phyloP scores from a whole-genome alignment of 2,888 invertebrate species.

The Augochlorella aurata region DNA sequence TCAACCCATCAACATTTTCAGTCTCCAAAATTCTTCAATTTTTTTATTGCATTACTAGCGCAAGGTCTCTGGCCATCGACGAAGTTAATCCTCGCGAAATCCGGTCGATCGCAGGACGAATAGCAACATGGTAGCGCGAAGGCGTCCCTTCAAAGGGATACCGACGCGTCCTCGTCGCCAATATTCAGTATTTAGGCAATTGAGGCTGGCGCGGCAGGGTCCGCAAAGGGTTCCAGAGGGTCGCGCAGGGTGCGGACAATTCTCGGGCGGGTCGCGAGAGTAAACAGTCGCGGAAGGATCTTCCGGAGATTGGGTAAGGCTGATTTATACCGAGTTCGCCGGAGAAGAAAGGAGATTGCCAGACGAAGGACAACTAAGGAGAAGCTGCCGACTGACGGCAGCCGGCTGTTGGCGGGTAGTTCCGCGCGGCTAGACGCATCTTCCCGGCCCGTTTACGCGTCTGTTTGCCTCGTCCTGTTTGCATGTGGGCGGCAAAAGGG shows the following conservation, averaged over 20 bases:
- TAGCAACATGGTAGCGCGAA: not conserved
- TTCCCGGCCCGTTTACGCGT: slow-evolving; percentile 43
- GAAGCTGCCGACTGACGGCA: not conserved
- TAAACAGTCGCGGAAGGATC: not conserved
- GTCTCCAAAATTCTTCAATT: too few relatives aligned
- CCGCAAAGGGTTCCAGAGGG: not conserved
- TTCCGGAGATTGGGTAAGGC: slow-evolving; percentile 15
- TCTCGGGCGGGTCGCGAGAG: not conserved
- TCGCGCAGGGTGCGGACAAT: not conserved
- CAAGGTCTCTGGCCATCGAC: too few relatives aligned
- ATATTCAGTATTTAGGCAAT: not conserved
- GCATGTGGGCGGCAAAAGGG: slow-evolving; percentile 55
- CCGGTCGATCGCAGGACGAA: too few relatives aligned
- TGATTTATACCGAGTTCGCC: slow-evolving; percentile 31
- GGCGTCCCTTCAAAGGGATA: not conserved
- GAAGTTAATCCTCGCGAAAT: too few relatives aligned
- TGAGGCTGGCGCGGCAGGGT: not conserved
- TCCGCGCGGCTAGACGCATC: slow-evolving; percentile 25
- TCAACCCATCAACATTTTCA: too few relatives aligned
- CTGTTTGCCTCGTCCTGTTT: slow-evolving; percentile 40
- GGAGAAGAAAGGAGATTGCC: slow-evolving; percentile 11
- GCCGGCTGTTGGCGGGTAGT: slow-evolving; percentile 34
- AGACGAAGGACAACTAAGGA: slow-evolving; percentile 7
- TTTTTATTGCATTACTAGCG: too few relatives aligned
- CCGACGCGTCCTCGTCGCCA: not conserved